Conservation (phyloP, 2,113 vertebrate species). For the Muntiacus muntjak region DNA sequence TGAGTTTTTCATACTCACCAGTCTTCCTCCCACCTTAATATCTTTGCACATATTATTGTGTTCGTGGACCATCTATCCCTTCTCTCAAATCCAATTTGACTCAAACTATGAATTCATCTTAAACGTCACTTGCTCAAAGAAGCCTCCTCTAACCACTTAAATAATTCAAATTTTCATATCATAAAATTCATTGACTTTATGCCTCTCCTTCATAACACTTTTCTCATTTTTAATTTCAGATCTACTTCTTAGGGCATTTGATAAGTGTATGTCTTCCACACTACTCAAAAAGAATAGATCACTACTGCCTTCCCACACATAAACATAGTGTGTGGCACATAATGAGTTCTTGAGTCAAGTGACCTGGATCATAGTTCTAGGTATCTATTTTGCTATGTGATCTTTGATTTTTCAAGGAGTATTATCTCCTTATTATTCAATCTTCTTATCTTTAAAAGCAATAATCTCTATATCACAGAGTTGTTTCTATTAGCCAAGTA, state of each 20-base stretch:
- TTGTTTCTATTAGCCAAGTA: background rate
- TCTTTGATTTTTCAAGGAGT: background rate
- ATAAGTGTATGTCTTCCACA: background rate
- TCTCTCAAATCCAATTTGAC: background rate
- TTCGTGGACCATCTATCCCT: background rate
- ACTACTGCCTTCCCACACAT: background rate
- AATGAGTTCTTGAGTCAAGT: background rate
- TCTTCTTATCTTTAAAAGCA: background rate
- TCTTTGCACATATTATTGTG: background rate
- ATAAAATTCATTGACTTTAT: background rate
- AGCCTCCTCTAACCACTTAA: background rate
- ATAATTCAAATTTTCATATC: background rate
- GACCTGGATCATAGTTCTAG: background rate
- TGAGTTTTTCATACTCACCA: background rate
- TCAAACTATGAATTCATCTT: background rate
- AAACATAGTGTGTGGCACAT: background rate
- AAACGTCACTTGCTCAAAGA: background rate
- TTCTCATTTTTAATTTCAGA: background rate
- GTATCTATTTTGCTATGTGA: background rate
- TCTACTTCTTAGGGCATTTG: background rate
- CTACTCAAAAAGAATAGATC: background rate
- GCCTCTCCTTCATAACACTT: background rate
- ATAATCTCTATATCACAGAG: background rate
- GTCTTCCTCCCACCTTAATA: background rate
- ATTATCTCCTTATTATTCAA: background rate